phyloP scores from a whole-genome alignment of 2,113 vertebrate genomes.

The Notiomystis cincta region DNA sequence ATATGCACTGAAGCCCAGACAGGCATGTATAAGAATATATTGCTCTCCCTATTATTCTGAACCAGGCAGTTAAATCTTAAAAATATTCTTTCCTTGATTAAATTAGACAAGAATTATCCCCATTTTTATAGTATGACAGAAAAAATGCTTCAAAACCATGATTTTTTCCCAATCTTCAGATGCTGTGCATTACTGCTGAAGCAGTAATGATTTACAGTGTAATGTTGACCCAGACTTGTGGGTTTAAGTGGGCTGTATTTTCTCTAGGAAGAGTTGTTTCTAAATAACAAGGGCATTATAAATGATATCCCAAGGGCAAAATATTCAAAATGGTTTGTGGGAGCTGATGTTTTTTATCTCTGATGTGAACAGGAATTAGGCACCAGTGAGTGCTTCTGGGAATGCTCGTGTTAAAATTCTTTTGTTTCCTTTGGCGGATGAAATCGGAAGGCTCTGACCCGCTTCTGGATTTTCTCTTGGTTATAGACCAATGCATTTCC shows the following conservation, averaged over 20 bases:
- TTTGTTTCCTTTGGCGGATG: neutral
- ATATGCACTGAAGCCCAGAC: neutral
- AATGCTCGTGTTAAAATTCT: neutral
- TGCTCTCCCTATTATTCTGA: neutral
- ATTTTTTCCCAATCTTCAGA: neutral
- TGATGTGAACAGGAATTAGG: conserved; percentile 47
- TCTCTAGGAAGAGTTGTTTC: conserved; percentile 25
- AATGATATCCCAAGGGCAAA: conserved; percentile 47
- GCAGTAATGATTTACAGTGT: conserved; percentile 5
- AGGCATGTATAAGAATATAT: neutral
- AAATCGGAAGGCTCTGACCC: neutral
- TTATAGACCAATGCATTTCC: neutral
- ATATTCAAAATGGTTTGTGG: conserved; percentile 28
- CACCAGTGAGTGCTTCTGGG: conserved; percentile 1
- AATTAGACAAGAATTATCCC: neutral
- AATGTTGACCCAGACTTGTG: conserved; percentile 40
- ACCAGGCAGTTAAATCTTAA: neutral
- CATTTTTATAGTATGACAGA: neutral
- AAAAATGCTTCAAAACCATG: neutral
- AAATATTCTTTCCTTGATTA: neutral
- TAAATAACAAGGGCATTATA: conserved; percentile 48
- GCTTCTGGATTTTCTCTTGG: neutral
- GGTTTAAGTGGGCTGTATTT: conserved; percentile 42
- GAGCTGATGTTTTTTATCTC: conserved; percentile 20
- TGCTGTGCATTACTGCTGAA: neutral